Evolutionary conservation across 2,888 invertebrate species (phyloP), one percentile per base, ranked within the genome.

Genomic region (Pterostichus niger): DNA sequence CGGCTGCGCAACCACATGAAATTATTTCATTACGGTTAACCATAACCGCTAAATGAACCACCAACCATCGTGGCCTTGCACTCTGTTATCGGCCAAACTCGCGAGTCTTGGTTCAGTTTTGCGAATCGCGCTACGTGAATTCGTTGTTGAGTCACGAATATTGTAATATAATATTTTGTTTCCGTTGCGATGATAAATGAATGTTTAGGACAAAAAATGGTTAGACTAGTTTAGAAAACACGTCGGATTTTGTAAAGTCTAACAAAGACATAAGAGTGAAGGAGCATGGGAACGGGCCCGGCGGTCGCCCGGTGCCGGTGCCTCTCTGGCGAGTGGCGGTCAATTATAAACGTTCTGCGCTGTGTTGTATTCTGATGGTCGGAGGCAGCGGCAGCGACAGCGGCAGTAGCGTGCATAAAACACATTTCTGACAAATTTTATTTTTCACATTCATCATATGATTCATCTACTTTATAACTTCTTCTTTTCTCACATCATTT

Each of bases 221-320:
- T 56, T 56, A 56, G 17, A 56, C 79, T 61, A 61, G 61, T 79
- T 59, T 79, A 64, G 59, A 77, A 35, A 77, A 79, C 79, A 79
- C 79, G 59, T 79, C 54, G 59, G 59, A 79, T 76, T 79, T 79
- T 77, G 77, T 54, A 77, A 56, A 64, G 52, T 49, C 52, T 75
- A 75, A 79, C 79, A 79, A 79, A 79, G 79, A 64, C 79, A 79
- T 79, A 77, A 77, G 40, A 54, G 77, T 56, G 24, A 11, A 13
- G 13, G 49, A 13, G 54, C 54, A 35, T 61, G 79, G 46, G 61
- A 61, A 64, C 61, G 61, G 56, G 77, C 54, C 35, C 77, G 56
- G 15, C 49, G 49, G 49, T 49, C 13, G 49, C 5, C 49, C 40
- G 40, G 3, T 40, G 40, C 52, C 13, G 52, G 52, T 13, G 52